Base-by-base conservation (phyloP, 2,888 invertebrate genomes). In the Drosophila diplacantha region DNA sequence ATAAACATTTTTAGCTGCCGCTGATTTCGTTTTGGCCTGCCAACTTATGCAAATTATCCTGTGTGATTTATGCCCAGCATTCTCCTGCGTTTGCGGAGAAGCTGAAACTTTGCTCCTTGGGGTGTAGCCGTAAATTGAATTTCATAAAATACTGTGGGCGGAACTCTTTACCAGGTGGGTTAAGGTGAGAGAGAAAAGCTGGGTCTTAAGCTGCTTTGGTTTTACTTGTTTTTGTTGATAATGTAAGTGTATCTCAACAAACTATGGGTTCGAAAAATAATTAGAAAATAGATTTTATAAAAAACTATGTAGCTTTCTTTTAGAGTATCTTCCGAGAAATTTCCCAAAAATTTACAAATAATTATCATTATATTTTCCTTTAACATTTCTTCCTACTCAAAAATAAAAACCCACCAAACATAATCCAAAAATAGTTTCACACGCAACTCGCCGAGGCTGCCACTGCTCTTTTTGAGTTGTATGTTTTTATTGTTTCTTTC, bases 21-120 rank as follows among this genome's bases (percentile, higher is more conserved):
- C 58, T 55, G 55, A 63, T 73, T 73, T 71, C 60, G 58, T 58
- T 66, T 37, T 56, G 72, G 44, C 43, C 68, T 76, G 69, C 77
- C 77, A 83, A 74, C 78, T 83, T 83, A 78, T 78, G 78, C 81
- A 83, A 78, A 78, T 57, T 62, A 35, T 34, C 61, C 35, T 46
- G 29, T 58, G 65, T 72, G 77, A 78, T 78, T 78, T 72, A 70
- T 76, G 74, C 53, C 55, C 46, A 18, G 63, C 54, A 69, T 46
- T 69, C 58, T 31, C 63, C 51, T 32, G 31, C 44, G 37, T 22
- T 49, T 43, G 43, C 60, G 20, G 12, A 14, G 56, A 18, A 55
- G 29, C 54, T 31, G 12, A 56, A 71, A 69, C 39, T 64, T 72
- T 49, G 52, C 46, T 72, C 81, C 81, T 68, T 58, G 29, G 77